Evolutionary conservation across 1,140 invertebrate species (phyloP).

Genomic region (Drosophila kanapiae): DNA sequence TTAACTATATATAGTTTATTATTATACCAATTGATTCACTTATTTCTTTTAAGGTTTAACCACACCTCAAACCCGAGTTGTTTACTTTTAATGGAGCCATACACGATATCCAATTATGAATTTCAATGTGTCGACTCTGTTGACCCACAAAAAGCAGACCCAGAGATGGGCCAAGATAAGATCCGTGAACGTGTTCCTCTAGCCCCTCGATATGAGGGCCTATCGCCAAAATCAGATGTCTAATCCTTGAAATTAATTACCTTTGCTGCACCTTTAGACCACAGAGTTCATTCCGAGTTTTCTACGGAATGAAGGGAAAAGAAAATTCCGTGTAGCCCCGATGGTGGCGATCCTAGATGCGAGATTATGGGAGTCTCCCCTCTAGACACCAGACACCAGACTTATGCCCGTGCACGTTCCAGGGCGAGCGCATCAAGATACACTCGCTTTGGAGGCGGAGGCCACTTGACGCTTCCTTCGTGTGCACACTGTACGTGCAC

Average conservation of each 20-base stretch:
- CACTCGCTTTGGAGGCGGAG: conserved; percentile 21
- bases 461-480: conserved; percentile 54
- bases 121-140: conserved; percentile 37
- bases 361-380: conserved; percentile 33
- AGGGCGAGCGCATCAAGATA: conserved; percentile 67
- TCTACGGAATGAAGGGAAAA: conserved; percentile 33
- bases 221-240: conserved; percentile 47
- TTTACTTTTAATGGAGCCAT: conserved; percentile 14
- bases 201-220: conserved; percentile 31
- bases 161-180: conserved; percentile 41
- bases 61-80: conserved; percentile 3
- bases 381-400: conserved; percentile 23
- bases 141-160: conserved; percentile 53
- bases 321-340: conserved; percentile 26
- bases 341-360: conserved; percentile 43
- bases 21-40: too few species aligned
- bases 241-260: conserved; percentile 78
- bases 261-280: conserved; percentile 41
- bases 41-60: too few species aligned
- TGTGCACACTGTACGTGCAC: conserved; percentile 24
- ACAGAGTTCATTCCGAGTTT: conserved; percentile 26
- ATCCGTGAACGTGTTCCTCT: conserved; percentile 25
- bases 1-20: too few species aligned
- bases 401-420: conserved; percentile 73
- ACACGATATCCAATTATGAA: conserved; percentile 49